Evolutionary conservation across 2,113 vertebrate genomes (phyloP), one percentile per base, ranked within the genome.

Genomic region (Tympanuchus pallidicinctus): DNA sequence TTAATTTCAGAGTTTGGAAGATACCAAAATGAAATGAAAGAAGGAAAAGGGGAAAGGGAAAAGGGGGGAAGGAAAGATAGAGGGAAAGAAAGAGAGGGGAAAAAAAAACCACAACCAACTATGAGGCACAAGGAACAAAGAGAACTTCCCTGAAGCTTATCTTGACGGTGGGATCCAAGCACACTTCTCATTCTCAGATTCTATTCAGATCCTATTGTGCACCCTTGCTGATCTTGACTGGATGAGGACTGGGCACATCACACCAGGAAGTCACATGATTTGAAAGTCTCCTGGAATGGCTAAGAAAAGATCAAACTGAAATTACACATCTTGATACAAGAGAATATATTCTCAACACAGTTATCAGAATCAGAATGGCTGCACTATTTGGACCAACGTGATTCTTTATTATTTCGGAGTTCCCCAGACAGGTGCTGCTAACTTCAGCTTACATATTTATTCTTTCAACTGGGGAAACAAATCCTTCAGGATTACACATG

Each of bases 151-250:
- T 74, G 59, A 83, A 92, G 72, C 88, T 86, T 1, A 1, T 70
- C 85, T 88, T 91, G 79, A 86, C 64, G 89, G 85, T 88, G 82
- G 60, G 88, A 95, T 80, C 40, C 56, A 65, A 88, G 71, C 79
- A 54, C 20, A 71, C 67, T 77, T 91, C 50, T 45, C n/a, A 74
- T 36, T 91, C 89, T 82, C 74, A 89, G 59, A 91, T 89, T 48
- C 56, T 63, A 66, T 21, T 82, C 74, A 89, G 59, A 91, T 89
- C 54, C 60, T 63, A 66, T 21, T 32, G n/a, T 50, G 38, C 64
- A 86, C 85, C 42, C 45, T 86, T 89, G 18, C 36, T 22, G n/a
- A 67, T 63, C 36, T 50, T 28, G 21, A 66, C 30, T 70, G 54
- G 12, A 66, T 80, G 65, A 92, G 50, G 43, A 79, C 78, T 73